These are phyloP conservation scores for Teleogryllus occipitalis DNA, from an alignment of 1,140 invertebrate species.

Conservation along the genomic window DNA sequence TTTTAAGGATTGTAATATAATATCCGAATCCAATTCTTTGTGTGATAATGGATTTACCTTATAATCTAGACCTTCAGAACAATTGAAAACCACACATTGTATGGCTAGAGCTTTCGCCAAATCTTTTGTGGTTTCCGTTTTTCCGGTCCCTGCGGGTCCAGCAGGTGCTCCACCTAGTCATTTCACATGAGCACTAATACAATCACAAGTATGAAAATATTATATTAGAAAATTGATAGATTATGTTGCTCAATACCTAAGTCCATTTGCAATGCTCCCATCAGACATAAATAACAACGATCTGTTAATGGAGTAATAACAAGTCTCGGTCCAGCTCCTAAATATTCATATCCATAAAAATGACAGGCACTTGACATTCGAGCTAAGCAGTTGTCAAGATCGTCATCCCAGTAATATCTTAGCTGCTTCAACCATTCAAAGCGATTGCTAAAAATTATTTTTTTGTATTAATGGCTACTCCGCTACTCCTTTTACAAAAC, in stretches of 20 bases:
- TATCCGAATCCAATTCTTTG: background rate
- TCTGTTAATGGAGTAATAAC: slow-evolving; percentile 76
- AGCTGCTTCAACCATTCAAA: slow-evolving; percentile 88
- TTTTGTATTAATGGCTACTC: no score
- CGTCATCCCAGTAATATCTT: slow-evolving; percentile 81
- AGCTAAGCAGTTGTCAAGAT: slow-evolving; percentile 64
- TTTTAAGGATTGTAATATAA: background rate
- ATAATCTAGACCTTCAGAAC: slow-evolving; percentile 74
- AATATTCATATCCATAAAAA: slow-evolving; percentile 86
- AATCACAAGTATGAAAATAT: background rate
- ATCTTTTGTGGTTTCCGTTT: slow-evolving; percentile 92
- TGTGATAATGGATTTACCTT: slow-evolving; percentile 36
- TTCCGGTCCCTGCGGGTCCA: slow-evolving; percentile 86
- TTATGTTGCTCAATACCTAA: slow-evolving; percentile 41
- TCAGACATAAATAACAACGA: slow-evolving; percentile 76
- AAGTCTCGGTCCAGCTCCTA: slow-evolving; percentile 72
- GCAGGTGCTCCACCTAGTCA: slow-evolving; percentile 64
- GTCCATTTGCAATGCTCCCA: slow-evolving; percentile 79
- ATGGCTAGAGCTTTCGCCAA: slow-evolving; percentile 78
- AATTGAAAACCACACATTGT: slow-evolving; percentile 87
- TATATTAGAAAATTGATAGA: background rate
- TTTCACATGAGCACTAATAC: no score
- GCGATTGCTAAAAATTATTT: slow-evolving; percentile 45
- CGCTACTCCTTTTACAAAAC: no score
- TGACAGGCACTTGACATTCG: slow-evolving; percentile 70